phyloP scores from a whole-genome alignment of 2,888 invertebrate species.

The Acronicta aceris region DNA sequence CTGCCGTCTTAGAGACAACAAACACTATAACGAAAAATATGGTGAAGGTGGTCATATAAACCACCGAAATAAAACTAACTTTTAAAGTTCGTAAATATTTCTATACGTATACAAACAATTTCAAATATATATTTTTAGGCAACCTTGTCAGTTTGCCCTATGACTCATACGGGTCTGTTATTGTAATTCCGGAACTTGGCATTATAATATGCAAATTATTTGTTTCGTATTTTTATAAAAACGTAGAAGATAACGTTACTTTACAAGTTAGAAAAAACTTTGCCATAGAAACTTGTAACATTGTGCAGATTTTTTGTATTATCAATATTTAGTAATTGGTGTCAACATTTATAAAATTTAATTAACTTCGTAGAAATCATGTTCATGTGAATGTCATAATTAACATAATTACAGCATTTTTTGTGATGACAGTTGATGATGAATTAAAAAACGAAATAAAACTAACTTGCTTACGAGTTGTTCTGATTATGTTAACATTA shows the following conservation, averaged over 20 bases:
- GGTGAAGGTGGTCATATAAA: too few relatives aligned
- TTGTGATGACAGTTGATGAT: too few relatives aligned
- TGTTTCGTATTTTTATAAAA: slow-evolving; percentile 10
- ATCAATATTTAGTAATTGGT: background rate
- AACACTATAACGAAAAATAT: too few relatives aligned
- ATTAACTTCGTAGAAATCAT: background rate
- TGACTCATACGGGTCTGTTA: slow-evolving; percentile 42
- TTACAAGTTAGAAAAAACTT: slow-evolving; percentile 9
- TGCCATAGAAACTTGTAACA: background rate
- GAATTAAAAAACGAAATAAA: too few relatives aligned
- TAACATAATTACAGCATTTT: background rate
- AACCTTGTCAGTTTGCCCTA: slow-evolving; percentile 36
- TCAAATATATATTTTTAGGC: slow-evolving; percentile 1
- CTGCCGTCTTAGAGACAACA: too few relatives aligned
- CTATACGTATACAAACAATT: too few relatives aligned
- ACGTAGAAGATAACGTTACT: slow-evolving; percentile 27
- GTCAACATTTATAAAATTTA: too few relatives aligned
- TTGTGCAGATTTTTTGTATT: background rate
- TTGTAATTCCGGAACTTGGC: slow-evolving; percentile 4
- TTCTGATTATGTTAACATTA: too few relatives aligned
- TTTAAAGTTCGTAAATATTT: too few relatives aligned
- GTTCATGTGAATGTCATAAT: background rate
- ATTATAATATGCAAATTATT: slow-evolving; percentile 28
- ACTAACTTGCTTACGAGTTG: too few relatives aligned
- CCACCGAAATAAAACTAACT: too few relatives aligned